Evolutionary conservation across 1,140 invertebrate species (phyloP).

Genomic region (Drosophila melanica): DNA sequence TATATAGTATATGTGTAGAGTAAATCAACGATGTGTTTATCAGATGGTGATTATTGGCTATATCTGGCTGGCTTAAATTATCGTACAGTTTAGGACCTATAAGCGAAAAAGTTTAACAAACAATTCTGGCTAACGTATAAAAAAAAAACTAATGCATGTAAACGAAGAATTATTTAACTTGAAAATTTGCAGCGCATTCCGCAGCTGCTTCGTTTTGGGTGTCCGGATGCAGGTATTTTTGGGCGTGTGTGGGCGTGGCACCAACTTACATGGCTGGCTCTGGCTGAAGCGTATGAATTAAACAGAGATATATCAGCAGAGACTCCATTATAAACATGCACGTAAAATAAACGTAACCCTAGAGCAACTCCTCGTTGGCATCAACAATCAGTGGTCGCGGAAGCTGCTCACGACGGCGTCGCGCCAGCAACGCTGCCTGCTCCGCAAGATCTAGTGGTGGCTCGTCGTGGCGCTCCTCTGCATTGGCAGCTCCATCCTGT

Average conservation of each 20-base stretch:
- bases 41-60: slow-evolving; percentile 33
- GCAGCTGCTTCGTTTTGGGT: not conserved
- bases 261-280: slow-evolving; percentile 3
- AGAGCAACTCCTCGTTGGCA: slow-evolving; percentile 53
- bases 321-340: slow-evolving; percentile 48
- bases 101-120: slow-evolving; percentile 60
- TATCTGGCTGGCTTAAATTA: slow-evolving; percentile 54
- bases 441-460: slow-evolving; percentile 29
- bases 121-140: slow-evolving; percentile 68
- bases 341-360: slow-evolving; percentile 47
- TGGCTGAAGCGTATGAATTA: slow-evolving; percentile 30
- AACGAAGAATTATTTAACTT: slow-evolving; percentile 36
- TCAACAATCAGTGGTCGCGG: slow-evolving; percentile 47
- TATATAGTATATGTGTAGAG: slow-evolving; percentile 14
- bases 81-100: slow-evolving; percentile 50
- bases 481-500: not conserved
- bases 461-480: slow-evolving; percentile 16
- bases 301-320: slow-evolving; percentile 55
- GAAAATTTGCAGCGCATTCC: slow-evolving; percentile 27
- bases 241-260: slow-evolving; percentile 1
- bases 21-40: slow-evolving; percentile 22
- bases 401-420: slow-evolving; percentile 42
- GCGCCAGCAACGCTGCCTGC: slow-evolving; percentile 48
- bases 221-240: not conserved
- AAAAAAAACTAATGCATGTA: slow-evolving; percentile 42